These are phyloP conservation scores for Euplexia lucipara DNA, from an alignment of 2,888 invertebrate species.

Conservation along the genomic window DNA sequence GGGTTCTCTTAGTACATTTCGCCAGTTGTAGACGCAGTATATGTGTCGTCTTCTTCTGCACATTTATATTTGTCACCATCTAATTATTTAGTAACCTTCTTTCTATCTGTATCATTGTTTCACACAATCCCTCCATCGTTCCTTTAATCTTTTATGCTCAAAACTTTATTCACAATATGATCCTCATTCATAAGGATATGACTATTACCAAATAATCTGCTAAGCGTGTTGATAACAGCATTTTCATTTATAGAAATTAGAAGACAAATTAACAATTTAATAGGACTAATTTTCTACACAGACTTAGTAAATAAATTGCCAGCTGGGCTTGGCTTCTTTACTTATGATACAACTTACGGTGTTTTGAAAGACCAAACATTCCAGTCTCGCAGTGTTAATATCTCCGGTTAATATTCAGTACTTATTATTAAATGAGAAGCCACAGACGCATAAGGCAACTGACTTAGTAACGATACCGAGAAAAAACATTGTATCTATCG, in stretches of 20 bases:
- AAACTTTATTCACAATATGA: too few relatives aligned
- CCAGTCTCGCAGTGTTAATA: slow-evolving; percentile 28
- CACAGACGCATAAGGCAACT: slow-evolving; percentile 18
- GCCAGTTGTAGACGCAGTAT: too few relatives aligned
- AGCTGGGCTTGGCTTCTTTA: slow-evolving; percentile 16
- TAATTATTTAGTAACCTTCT: too few relatives aligned
- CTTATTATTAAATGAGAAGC: slow-evolving; percentile 21
- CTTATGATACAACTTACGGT: slow-evolving; percentile 34
- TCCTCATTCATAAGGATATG: too few relatives aligned
- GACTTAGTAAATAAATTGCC: slow-evolving; percentile 16
- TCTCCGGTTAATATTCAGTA: slow-evolving; percentile 34
- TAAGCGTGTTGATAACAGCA: not conserved
- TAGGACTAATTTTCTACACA: slow-evolving; percentile 23
- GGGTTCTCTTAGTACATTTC: too few relatives aligned
- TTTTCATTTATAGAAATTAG: slow-evolving; percentile 24
- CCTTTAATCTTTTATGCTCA: too few relatives aligned
- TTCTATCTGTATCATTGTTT: too few relatives aligned
- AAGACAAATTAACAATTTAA: slow-evolving; percentile 1
- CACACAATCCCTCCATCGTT: too few relatives aligned
- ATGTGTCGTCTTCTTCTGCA: too few relatives aligned
- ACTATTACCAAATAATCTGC: not conserved
- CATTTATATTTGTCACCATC: too few relatives aligned
- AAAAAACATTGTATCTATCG: slow-evolving; percentile 30
- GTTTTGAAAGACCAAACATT: slow-evolving; percentile 52
- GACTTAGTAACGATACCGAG: slow-evolving; percentile 4